Conservation (phyloP, 2,797 vertebrate genomes). For the Artibeus jamaicensis region DNA sequence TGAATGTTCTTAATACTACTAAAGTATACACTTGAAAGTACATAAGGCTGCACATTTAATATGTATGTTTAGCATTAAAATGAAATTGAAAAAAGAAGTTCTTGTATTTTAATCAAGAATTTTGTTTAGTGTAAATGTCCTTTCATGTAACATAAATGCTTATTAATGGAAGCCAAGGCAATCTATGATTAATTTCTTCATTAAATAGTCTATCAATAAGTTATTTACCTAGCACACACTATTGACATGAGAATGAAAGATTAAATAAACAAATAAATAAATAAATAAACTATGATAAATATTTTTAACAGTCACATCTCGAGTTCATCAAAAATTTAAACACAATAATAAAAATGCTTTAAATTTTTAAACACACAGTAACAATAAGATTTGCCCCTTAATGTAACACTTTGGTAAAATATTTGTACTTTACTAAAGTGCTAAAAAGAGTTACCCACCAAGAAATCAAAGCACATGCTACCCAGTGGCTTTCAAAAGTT, state of each 20-base stretch:
- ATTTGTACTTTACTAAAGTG: background rate
- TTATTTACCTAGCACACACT: background rate
- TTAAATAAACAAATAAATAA: background rate
- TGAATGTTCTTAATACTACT: background rate
- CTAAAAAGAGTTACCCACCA: background rate
- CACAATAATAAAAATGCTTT: too few species aligned
- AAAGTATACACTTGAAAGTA: background rate
- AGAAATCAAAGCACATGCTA: too few species aligned
- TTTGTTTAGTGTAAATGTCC: background rate
- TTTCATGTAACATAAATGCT: background rate
- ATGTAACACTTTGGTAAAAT: background rate
- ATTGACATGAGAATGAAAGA: background rate
- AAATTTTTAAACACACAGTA: background rate
- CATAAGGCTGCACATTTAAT: background rate
- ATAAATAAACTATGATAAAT: background rate
- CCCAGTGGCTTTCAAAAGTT: too few species aligned
- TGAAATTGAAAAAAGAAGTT: background rate
- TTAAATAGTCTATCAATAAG: background rate
- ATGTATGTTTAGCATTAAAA: background rate
- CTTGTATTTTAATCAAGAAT: background rate
- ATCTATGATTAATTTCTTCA: background rate
- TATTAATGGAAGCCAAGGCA: background rate
- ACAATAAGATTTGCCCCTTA: background rate
- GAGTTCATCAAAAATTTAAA: conserved; percentile 13
- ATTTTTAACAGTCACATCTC: background rate